These are phyloP conservation scores for Symphodus melops DNA, from an alignment of 2,113 vertebrate genomes.

Conservation along the genomic window DNA sequence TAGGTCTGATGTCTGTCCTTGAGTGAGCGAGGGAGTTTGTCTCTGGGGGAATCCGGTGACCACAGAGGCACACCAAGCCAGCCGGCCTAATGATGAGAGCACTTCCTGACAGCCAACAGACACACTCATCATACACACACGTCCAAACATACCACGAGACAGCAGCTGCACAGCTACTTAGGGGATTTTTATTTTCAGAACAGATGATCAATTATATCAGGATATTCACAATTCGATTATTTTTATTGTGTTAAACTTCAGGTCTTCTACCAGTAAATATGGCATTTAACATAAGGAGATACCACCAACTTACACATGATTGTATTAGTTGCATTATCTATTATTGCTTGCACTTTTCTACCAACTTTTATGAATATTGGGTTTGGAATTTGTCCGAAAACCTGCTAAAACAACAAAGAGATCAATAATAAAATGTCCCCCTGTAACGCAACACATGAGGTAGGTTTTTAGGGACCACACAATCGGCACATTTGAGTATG, in stretches of 20 bases:
- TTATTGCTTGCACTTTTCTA: too few species aligned
- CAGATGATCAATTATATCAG: not conserved
- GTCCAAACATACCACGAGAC: not conserved
- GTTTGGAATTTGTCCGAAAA: too few species aligned
- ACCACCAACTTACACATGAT: too few species aligned
- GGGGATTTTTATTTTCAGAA: not conserved
- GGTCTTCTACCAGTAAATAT: too few species aligned
- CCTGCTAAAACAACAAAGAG: too few species aligned
- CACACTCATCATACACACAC: conserved; percentile 14
- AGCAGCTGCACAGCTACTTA: not conserved
- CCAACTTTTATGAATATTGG: too few species aligned
- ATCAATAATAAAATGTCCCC: too few species aligned
- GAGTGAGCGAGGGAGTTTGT: conserved; percentile 71
- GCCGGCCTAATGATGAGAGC: conserved; percentile 77
- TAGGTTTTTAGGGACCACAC: too few species aligned
- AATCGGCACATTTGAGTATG: too few species aligned
- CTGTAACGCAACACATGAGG: too few species aligned
- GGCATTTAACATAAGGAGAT: too few species aligned
- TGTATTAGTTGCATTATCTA: too few species aligned
- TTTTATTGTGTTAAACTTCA: not conserved
- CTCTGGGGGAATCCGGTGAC: conserved; percentile 70
- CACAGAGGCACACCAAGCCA: conserved; percentile 58
- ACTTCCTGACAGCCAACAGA: conserved; percentile 69
- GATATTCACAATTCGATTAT: not conserved
- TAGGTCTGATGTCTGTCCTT: conserved; percentile 83